Conservation (phyloP, 2,797 vertebrate species). For the Melanotaenia trifasciata region DNA sequence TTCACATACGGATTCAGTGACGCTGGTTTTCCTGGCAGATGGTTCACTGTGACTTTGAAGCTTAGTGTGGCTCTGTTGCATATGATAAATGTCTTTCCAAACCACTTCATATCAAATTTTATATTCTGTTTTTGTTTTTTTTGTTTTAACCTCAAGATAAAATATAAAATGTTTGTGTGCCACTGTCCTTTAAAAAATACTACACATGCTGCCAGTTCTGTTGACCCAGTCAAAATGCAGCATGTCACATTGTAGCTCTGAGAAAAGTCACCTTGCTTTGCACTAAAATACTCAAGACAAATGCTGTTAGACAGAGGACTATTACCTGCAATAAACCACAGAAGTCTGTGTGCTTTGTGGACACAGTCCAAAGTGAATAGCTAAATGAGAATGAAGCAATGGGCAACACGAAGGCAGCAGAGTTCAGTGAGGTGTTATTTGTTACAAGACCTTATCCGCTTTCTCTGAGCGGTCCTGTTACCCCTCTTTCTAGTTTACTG, state of each 20-base stretch:
- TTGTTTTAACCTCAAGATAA: not conserved
- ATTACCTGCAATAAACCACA: conserved; percentile 36
- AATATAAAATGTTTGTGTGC: conserved; percentile 1
- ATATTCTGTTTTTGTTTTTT: conserved; percentile 15
- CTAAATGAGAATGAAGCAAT: conserved; percentile 45
- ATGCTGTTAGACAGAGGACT: conserved; percentile 36
- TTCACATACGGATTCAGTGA: conserved; percentile 64
- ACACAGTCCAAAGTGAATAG: conserved; percentile 33
- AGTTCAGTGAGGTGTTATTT: conserved; percentile 62
- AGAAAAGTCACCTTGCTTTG: conserved; percentile 18
- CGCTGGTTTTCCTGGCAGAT: conserved; percentile 69
- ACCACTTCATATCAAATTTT: conserved; percentile 17
- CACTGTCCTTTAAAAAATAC: not conserved
- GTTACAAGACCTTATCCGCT: conserved; percentile 60
- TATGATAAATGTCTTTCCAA: conserved; percentile 34
- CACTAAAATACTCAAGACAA: conserved; percentile 26
- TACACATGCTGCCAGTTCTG: not conserved
- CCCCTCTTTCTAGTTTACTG: conserved; percentile 55
- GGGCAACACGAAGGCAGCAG: conserved; percentile 34
- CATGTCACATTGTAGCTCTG: conserved; percentile 9
- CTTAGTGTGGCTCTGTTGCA: conserved; percentile 32
- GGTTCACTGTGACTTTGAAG: conserved; percentile 54
- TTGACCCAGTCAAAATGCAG: not conserved
- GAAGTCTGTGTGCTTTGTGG: conserved; percentile 31
- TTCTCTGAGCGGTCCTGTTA: conserved; percentile 58